A percentile compares a stretch with the other conserved stretches of the same genome.
Conservation (phyloP, 2,888 invertebrate genomes). For the Drosophila bunnanda region DNA sequence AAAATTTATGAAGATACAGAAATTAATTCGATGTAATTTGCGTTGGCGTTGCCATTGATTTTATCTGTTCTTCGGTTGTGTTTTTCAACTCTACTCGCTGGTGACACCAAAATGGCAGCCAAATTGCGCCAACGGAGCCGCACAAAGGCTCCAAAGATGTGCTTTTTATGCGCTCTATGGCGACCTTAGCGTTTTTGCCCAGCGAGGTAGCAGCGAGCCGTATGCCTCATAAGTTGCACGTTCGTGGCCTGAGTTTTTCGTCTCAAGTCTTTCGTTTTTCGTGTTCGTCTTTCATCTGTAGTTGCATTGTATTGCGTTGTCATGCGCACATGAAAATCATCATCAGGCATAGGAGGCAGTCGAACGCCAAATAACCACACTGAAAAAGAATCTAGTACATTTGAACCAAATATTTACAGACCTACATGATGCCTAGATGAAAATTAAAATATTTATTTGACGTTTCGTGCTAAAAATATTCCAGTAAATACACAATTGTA, state of each 20-base stretch:
- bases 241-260: slow-evolving; percentile 75
- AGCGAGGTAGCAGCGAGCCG: slow-evolving; percentile 28
- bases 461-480: background rate
- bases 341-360: slow-evolving; percentile 36
- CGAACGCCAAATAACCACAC: slow-evolving; percentile 13
- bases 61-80: slow-evolving; percentile 25
- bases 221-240: slow-evolving; percentile 62
- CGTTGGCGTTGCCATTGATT: slow-evolving; percentile 68
- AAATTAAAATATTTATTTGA: background rate
- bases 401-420: background rate
- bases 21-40: slow-evolving; percentile 72
- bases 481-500: too few species aligned
- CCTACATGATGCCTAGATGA: background rate
- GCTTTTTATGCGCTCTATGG: slow-evolving; percentile 64
- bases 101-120: slow-evolving; percentile 73
- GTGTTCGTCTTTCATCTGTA: slow-evolving; percentile 20
- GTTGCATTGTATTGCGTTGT: slow-evolving; percentile 76
- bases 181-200: slow-evolving; percentile 66
- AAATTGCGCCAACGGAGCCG: slow-evolving; percentile 65
- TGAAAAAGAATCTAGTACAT: slow-evolving; percentile 11
- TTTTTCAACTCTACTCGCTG: slow-evolving; percentile 19
- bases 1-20: slow-evolving; percentile 60
- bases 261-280: slow-evolving; percentile 25
- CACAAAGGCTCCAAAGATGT: slow-evolving; percentile 63
- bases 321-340: slow-evolving; percentile 74